A percentile compares a stretch with the other conserved stretches of the same genome.
Evolutionary conservation across 2,888 invertebrate species (phyloP).

Genomic region (Philaethria dido): DNA sequence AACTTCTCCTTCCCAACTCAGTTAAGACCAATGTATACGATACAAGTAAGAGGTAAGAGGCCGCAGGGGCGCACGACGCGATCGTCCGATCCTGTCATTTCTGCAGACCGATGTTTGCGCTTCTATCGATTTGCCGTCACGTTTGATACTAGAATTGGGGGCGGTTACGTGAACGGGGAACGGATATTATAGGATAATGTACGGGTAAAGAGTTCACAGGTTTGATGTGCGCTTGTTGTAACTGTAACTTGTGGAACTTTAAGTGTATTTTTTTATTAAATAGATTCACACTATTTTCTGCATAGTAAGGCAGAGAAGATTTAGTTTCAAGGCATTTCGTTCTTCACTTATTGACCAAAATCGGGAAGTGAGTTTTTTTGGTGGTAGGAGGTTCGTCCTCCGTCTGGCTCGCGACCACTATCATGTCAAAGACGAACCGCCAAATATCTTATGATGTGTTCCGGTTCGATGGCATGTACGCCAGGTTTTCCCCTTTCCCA

Average conservation of each 20-base stretch:
- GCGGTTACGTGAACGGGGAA: constrained; percentile 39
- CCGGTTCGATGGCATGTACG: too few relatives aligned
- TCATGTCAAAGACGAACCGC: too few relatives aligned
- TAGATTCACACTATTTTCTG: too few relatives aligned
- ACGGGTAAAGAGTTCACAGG: constrained; percentile 17
- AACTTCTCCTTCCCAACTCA: neutral
- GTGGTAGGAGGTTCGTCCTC: too few relatives aligned
- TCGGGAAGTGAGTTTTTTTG: too few relatives aligned
- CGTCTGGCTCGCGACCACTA: too few relatives aligned
- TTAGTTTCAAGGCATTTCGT: too few relatives aligned
- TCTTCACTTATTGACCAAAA: too few relatives aligned
- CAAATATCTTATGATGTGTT: too few relatives aligned
- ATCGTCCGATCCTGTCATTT: constrained; percentile 49
- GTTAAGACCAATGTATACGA: constrained; percentile 31
- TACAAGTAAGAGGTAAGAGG: constrained; percentile 5
- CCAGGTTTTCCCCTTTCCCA: too few relatives aligned
- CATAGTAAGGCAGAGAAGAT: too few relatives aligned
- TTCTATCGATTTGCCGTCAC: constrained; percentile 51
- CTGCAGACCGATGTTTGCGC: constrained; percentile 49
- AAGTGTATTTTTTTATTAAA: too few relatives aligned
- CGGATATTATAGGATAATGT: constrained; percentile 12
- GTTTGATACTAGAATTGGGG: constrained; percentile 46
- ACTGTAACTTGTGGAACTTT: constrained; percentile 1
- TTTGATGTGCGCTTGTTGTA: constrained; percentile 4
- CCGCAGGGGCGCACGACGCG: constrained; percentile 45